A percentile compares a stretch with the other conserved stretches of the same genome.
phyloP scores from a whole-genome alignment of 1,140 invertebrate genomes.

The Leptopilina clavipes region DNA sequence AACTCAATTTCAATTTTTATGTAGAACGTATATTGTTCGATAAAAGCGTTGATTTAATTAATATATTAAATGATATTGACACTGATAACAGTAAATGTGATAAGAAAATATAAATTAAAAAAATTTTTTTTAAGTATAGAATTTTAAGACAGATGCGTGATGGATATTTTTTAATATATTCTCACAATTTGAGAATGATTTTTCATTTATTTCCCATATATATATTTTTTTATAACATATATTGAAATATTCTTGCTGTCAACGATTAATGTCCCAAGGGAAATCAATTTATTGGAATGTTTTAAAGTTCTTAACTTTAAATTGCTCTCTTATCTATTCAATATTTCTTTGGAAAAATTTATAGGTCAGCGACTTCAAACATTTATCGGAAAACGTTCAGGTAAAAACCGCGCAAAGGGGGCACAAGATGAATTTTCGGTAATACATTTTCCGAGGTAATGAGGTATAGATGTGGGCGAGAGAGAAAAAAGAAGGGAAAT shows the following conservation, averaged over 20 bases:
- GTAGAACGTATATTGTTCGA: neutral
- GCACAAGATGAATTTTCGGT: constrained; percentile 51
- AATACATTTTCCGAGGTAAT: constrained; percentile 50
- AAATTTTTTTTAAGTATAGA: too few species aligned
- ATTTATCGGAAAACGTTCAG: constrained; percentile 57
- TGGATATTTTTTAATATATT: neutral
- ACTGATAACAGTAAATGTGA: too few species aligned
- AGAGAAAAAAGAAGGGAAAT: neutral
- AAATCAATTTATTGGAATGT: constrained; percentile 1
- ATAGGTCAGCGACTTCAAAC: constrained; percentile 32
- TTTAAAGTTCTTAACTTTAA: constrained; percentile 8
- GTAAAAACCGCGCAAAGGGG: constrained; percentile 46
- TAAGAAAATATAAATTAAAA: neutral
- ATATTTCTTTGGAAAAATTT: constrained; percentile 9
- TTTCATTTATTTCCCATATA: neutral
- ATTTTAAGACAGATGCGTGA: too few species aligned
- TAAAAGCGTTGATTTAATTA: neutral
- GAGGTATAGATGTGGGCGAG: constrained; percentile 43
- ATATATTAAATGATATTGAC: neutral
- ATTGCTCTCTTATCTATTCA: constrained; percentile 24
- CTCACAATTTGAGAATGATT: neutral
- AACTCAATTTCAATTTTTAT: too few species aligned
- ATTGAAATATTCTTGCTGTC: too few species aligned
- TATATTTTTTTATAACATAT: too few species aligned
- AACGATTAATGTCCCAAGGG: neutral